phyloP scores from a whole-genome alignment of 2,888 invertebrate species.

The Noctua comes region DNA sequence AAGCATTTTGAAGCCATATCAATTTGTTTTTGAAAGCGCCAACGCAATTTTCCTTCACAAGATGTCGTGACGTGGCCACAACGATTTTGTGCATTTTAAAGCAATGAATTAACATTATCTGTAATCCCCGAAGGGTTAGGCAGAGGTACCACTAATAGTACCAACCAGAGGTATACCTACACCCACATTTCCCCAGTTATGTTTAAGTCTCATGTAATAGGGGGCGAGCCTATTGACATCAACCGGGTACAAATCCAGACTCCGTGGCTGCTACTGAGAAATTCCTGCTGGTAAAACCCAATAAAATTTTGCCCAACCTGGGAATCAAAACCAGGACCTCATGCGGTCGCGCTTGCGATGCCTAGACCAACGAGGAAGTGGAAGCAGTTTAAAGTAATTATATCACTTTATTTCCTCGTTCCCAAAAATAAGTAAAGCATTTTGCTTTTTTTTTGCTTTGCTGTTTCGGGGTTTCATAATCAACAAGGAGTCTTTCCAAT shows the following conservation, averaged over 20 bases:
- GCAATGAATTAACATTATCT: neutral
- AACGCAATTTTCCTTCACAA: neutral
- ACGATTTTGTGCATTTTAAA: neutral
- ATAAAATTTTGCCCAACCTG: neutral
- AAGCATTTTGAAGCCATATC: slow-evolving; percentile 1
- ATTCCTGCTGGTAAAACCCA: neutral
- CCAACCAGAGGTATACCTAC: no score
- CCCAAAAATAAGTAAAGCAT: neutral
- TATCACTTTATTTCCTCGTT: neutral
- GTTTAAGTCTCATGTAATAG: no score
- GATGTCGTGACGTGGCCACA: neutral
- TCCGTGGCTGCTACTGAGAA: neutral
- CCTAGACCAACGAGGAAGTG: neutral
- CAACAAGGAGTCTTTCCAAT: neutral
- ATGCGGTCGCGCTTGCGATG: neutral
- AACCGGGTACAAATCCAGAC: no score
- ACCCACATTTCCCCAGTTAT: no score
- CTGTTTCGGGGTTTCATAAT: neutral
- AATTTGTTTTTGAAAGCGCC: neutral
- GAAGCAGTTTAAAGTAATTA: neutral
- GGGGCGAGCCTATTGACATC: no score
- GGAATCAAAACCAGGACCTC: neutral
- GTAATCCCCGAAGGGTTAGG: no score
- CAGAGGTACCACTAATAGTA: no score
- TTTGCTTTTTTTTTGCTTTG: neutral